Evolutionary conservation across 2,888 invertebrate genomes (phyloP).

Genomic region (Fragum sueziense): DNA sequence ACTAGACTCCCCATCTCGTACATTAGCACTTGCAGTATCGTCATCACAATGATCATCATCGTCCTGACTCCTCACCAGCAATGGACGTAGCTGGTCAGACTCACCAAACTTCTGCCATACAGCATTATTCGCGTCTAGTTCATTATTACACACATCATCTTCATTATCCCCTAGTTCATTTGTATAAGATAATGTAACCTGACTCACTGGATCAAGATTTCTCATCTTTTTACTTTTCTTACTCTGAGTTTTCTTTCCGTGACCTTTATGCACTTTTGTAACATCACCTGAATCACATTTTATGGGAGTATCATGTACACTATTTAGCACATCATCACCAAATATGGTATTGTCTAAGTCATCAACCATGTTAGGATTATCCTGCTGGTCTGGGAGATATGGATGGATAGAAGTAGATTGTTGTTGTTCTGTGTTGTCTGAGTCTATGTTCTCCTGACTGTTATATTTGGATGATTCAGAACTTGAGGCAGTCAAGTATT

Average conservation of each 20-base stretch:
- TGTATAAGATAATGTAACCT: background rate
- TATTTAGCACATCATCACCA: background rate
- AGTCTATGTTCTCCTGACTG: conserved; percentile 53
- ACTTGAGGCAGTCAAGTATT: conserved; percentile 72
- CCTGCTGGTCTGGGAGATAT: background rate
- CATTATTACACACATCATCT: background rate
- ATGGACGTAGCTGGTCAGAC: background rate
- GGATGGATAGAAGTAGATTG: conserved; percentile 16
- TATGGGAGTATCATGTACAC: background rate
- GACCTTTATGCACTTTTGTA: background rate
- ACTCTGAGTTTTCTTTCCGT: background rate
- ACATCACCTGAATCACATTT: background rate
- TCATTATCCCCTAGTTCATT: background rate
- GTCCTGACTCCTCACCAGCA: conserved; percentile 6
- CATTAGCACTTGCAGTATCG: background rate
- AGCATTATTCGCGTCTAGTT: background rate
- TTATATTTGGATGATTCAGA: conserved; percentile 60
- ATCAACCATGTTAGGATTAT: background rate
- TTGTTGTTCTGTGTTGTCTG: background rate
- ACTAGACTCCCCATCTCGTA: too few relatives aligned
- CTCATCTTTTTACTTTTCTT: background rate
- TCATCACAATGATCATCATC: background rate
- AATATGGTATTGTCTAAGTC: too few relatives aligned
- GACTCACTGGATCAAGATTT: background rate
- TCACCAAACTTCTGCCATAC: background rate